These are phyloP conservation scores for Orussus abietinus DNA, from an alignment of 1,140 invertebrate genomes.

Conservation along the genomic window DNA sequence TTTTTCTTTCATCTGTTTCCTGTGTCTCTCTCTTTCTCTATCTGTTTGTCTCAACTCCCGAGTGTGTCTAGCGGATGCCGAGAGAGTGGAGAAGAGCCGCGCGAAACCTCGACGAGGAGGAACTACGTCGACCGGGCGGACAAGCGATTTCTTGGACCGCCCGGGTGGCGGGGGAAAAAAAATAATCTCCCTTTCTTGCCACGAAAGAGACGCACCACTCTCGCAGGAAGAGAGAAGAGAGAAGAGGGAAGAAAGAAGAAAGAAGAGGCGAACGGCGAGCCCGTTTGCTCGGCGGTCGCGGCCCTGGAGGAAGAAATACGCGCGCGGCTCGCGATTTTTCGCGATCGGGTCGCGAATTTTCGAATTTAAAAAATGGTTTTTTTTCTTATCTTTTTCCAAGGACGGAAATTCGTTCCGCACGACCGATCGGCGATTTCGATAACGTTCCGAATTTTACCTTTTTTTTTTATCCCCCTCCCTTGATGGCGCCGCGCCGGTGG, in stretches of 20 bases:
- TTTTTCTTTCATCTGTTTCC: slow-evolving; percentile 20
- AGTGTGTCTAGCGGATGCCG: slow-evolving; percentile 41
- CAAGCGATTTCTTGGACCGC: slow-evolving; percentile 12
- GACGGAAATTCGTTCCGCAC: no score
- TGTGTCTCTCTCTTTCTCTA: slow-evolving; percentile 22
- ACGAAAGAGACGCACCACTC: no score
- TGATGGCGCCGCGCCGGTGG: no score
- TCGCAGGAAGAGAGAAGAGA: not conserved
- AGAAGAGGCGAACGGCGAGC: slow-evolving; percentile 13
- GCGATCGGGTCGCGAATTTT: no score
- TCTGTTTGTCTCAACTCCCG: slow-evolving; percentile 29
- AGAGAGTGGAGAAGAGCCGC: slow-evolving; percentile 1
- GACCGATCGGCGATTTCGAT: no score
- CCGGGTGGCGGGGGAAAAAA: not conserved
- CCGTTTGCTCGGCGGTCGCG: not conserved
- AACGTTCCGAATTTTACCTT: no score
- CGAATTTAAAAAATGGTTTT: no score
- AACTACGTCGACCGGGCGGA: no score
- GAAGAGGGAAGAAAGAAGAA: slow-evolving; percentile 15
- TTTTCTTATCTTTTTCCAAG: no score
- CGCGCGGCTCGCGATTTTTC: slow-evolving; percentile 11
- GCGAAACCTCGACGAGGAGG: no score
- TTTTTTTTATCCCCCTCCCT: no score
- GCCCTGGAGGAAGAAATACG: not conserved
- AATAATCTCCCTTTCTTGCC: no score